Conservation (phyloP, 2,797 vertebrate species). For the Peromyscus melanophrys region DNA sequence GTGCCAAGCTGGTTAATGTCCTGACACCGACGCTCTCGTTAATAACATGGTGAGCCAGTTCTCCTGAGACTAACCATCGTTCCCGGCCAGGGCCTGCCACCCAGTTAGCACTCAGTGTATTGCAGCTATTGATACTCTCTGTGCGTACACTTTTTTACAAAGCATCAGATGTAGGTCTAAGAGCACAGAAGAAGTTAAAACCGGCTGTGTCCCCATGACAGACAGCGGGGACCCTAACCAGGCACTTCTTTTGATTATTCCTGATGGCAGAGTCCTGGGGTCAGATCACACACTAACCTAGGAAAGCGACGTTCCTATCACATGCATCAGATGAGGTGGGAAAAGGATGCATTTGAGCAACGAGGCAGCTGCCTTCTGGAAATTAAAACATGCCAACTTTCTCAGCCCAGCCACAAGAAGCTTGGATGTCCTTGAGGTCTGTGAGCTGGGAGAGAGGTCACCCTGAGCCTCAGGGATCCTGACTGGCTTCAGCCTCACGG, state of each 20-base stretch:
- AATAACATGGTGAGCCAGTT: neutral
- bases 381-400: neutral
- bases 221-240: neutral
- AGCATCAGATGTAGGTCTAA: neutral
- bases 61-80: neutral
- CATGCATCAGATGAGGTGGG: neutral
- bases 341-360: neutral
- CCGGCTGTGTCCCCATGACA: accelerated
- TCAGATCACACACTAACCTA: neutral
- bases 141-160: neutral
- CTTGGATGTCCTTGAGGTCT: neutral
- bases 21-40: slow-evolving; percentile 5
- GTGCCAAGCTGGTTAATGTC: neutral
- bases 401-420: neutral
- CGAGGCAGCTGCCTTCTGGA: neutral
- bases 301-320: too few relatives aligned
- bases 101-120: accelerated
- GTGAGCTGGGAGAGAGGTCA: neutral
- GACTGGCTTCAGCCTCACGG: neutral
- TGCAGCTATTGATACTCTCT: neutral
- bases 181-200: neutral
- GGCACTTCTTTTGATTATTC: neutral
- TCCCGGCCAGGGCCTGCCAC: neutral
- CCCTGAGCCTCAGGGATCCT: neutral
- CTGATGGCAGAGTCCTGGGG: neutral